Conservation (phyloP, 1,140 invertebrate genomes). For the Cyrtorhinus lividipennis region DNA sequence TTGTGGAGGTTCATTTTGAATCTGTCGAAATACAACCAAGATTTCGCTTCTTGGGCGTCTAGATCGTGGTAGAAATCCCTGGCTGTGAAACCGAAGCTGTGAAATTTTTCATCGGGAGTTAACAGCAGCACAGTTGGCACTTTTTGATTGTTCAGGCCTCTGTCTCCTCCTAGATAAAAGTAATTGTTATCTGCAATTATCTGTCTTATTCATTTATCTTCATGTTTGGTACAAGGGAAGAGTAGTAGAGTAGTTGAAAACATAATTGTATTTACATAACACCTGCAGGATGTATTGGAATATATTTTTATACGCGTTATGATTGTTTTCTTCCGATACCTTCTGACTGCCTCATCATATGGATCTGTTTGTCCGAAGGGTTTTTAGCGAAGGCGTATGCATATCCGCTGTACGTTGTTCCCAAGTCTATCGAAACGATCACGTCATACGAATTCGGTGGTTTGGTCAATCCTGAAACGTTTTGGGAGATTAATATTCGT, state of each 20-base stretch:
- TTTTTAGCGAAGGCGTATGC: slow-evolving; percentile 41
- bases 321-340: slow-evolving; percentile 28
- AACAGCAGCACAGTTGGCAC: slow-evolving; percentile 42
- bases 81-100: slow-evolving; percentile 43
- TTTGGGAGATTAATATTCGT: no score
- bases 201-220: no score
- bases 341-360: slow-evolving; percentile 48
- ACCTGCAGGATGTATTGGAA: not conserved
- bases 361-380: slow-evolving; percentile 34
- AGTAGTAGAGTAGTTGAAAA: no score
- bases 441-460: slow-evolving; percentile 26
- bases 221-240: no score
- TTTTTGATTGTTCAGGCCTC: slow-evolving; percentile 28
- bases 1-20: slow-evolving; percentile 47
- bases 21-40: slow-evolving; percentile 47
- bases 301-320: no score
- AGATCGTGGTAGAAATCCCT: slow-evolving; percentile 43
- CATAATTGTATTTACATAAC: no score
- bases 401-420: slow-evolving; percentile 47
- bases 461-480: slow-evolving; percentile 30
- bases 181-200: no score
- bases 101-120: slow-evolving; percentile 38
- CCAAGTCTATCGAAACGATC: slow-evolving; percentile 47
- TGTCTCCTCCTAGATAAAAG: not conserved
- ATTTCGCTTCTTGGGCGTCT: slow-evolving; percentile 35